Evolutionary conservation across 2,888 invertebrate genomes (phyloP).

Genomic region (Leptopilina myrica): DNA sequence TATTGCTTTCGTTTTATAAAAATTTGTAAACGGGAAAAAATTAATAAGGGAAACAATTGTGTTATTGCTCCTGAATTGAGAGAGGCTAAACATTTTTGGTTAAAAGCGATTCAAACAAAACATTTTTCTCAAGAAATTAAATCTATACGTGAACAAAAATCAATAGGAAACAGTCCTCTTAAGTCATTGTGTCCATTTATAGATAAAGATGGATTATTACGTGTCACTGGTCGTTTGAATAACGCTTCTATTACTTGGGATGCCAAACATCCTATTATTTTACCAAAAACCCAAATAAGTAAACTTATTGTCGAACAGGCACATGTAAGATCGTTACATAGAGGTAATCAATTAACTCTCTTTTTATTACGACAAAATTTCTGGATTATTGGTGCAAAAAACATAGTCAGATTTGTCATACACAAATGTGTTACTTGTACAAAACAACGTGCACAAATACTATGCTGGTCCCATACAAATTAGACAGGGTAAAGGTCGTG

Average conservation of each 20-base stretch:
- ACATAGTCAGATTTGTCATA: slow-evolving; percentile 15
- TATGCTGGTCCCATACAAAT: slow-evolving; percentile 56
- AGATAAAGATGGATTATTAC: slow-evolving; percentile 42
- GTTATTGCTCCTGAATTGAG: neutral
- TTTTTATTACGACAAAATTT: slow-evolving; percentile 33
- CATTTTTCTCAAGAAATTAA: neutral
- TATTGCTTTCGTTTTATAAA: neutral
- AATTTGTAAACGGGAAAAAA: neutral
- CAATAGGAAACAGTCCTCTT: neutral
- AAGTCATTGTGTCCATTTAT: slow-evolving; percentile 42
- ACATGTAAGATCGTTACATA: slow-evolving; percentile 26
- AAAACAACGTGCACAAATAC: slow-evolving; percentile 44
- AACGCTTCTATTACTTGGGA: slow-evolving; percentile 32
- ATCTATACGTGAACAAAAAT: neutral
- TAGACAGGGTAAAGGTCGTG: slow-evolving; percentile 43
- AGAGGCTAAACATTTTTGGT: neutral
- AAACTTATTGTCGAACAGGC: slow-evolving; percentile 26
- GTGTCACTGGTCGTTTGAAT: slow-evolving; percentile 50
- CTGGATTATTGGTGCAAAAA: slow-evolving; percentile 39
- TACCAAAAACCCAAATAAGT: slow-evolving; percentile 40
- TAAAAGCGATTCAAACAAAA: neutral
- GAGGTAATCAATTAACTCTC: slow-evolving; percentile 25
- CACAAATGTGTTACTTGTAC: slow-evolving; percentile 46
- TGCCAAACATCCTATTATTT: slow-evolving; percentile 42
- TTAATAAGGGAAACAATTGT: neutral